Conservation (phyloP, 2,113 vertebrate species). For the Myiagra hebetior region DNA sequence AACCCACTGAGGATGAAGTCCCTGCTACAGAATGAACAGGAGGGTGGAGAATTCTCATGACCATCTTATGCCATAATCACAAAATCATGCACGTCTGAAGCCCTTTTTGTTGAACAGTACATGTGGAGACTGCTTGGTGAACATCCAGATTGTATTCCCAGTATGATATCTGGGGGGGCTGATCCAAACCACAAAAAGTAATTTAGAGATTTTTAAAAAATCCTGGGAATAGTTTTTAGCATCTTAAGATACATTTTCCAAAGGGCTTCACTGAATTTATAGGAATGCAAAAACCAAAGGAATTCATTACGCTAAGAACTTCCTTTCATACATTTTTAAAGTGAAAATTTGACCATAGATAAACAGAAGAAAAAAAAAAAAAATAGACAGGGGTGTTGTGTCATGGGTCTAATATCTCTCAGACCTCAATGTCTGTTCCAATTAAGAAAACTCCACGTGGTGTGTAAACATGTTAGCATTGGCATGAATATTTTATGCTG, state of each 20-base stretch:
- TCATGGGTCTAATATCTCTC: neutral
- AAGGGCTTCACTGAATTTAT: neutral
- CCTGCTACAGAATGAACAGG: constrained; percentile 1
- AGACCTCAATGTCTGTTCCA: neutral
- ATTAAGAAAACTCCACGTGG: constrained; percentile 17
- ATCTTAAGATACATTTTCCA: constrained; percentile 5
- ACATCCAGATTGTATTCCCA: constrained; percentile 37
- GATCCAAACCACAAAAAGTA: constrained; percentile 49
- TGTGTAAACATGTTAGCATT: constrained; percentile 4
- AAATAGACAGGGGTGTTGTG: neutral
- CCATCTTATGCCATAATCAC: constrained; percentile 30
- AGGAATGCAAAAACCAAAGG: neutral
- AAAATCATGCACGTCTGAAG: constrained; percentile 41
- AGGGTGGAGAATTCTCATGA: constrained; percentile 28
- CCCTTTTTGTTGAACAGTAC: neutral
- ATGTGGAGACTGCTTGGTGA: constrained; percentile 11
- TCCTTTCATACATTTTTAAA: neutral
- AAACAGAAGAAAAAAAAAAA: neutral
- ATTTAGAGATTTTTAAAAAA: constrained; percentile 46
- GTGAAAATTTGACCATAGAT: neutral
- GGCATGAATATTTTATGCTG: neutral
- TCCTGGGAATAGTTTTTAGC: constrained; percentile 6
- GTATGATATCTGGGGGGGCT: neutral
- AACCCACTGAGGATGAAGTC: neutral
- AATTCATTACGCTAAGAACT: neutral